These are phyloP conservation scores for Ptychochromis oligacanthus DNA, from an alignment of 2,113 vertebrate species.

Conservation along the genomic window DNA sequence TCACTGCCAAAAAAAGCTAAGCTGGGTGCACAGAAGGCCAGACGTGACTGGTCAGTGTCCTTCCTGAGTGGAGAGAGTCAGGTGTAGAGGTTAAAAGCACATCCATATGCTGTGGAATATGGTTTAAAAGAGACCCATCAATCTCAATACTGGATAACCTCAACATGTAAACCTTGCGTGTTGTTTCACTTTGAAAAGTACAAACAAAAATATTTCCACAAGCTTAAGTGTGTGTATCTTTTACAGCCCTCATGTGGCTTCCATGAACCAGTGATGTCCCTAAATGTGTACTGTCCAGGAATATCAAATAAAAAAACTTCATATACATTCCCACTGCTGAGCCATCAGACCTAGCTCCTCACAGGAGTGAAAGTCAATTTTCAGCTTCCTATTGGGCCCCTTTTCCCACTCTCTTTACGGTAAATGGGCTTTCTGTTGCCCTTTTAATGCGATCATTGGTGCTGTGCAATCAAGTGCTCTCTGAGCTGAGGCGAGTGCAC, in stretches of 20 bases:
- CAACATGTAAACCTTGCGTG: neutral
- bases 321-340: conserved; percentile 37
- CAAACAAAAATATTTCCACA: conserved; percentile 1
- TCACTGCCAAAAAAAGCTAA: conserved; percentile 86
- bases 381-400: conserved; percentile 62
- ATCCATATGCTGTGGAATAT: conserved; percentile 31
- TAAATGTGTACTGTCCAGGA: neutral
- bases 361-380: conserved; percentile 69
- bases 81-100: conserved; percentile 50
- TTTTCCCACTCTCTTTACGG: conserved; percentile 62
- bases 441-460: conserved; percentile 81
- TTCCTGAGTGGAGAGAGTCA: conserved; percentile 74
- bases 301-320: conserved; percentile 37
- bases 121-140: conserved; percentile 28
- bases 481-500: conserved; percentile 75
- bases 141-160: conserved; percentile 28
- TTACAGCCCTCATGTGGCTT: neutral
- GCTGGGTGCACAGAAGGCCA: conserved; percentile 73
- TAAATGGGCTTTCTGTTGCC: conserved; percentile 74
- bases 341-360: conserved; percentile 24
- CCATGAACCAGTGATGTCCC: neutral
- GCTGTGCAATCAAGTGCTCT: conserved; percentile 82
- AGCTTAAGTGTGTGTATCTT: neutral
- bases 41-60: conserved; percentile 71
- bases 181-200: conserved; percentile 4